Conservation (phyloP, 2,888 invertebrate species). For the Stenolophus ochropezus region DNA sequence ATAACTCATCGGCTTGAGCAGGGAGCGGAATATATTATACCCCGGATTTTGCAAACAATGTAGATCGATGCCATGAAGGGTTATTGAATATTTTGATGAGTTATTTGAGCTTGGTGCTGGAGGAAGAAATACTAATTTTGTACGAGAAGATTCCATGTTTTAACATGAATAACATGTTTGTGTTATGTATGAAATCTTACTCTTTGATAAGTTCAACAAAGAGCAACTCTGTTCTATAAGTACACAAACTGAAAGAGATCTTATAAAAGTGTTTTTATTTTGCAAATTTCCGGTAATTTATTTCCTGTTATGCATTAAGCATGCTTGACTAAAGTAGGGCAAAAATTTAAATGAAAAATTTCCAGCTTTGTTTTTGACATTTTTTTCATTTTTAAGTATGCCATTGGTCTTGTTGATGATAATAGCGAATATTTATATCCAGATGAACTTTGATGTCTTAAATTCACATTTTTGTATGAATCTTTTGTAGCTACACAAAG, state of each 20-base stretch:
- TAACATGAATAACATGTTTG: not conserved
- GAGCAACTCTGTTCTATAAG: not conserved
- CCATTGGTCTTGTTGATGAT: not conserved
- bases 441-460: not conserved
- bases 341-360: not conserved
- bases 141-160: not conserved
- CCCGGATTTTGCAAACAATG: not conserved
- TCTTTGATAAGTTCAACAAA: not conserved
- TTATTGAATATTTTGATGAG: slow-evolving; percentile 14
- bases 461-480: not conserved
- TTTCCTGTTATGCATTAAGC: not conserved
- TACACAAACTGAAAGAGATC: not conserved
- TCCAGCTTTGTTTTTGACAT: not conserved
- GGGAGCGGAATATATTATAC: not conserved
- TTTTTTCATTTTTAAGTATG: not conserved
- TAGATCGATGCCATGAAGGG: not conserved
- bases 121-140: slow-evolving; percentile 2
- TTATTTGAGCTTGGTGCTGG: not conserved
- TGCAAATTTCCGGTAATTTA: not conserved
- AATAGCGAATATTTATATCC: not conserved
- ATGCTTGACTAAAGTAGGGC: not conserved
- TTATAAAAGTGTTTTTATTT: not conserved
- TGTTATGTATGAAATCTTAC: not conserved
- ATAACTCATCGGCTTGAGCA: not conserved
- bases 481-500: too few species aligned